phyloP scores from a whole-genome alignment of 2,113 vertebrate genomes.

The Anhinga anhinga region DNA sequence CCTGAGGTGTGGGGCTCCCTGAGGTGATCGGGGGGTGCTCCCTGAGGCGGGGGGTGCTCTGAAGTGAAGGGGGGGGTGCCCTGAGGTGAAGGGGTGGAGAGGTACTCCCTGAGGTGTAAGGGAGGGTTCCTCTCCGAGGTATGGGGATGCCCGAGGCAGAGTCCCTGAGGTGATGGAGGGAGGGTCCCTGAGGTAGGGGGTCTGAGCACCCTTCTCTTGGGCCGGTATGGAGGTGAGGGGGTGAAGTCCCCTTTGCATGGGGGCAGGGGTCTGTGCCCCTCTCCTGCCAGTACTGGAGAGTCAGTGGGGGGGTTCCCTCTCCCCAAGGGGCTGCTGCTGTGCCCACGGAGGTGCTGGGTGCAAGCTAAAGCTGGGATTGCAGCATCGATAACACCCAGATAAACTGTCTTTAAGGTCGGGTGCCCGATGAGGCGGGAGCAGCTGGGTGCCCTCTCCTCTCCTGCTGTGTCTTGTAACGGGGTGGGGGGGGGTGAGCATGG shows the following conservation, averaged over 20 bases:
- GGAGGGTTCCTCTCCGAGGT: too few species aligned
- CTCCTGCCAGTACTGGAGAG: neutral
- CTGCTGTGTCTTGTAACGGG: accelerated
- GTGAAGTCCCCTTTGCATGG: neutral
- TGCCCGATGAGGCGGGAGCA: neutral
- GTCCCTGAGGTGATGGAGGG: too few species aligned
- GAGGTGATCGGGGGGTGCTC: too few species aligned
- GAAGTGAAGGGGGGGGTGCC: too few species aligned
- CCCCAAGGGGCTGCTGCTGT: neutral
- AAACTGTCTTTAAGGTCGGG: neutral
- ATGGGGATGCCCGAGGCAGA: neutral
- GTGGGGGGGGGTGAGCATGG: neutral
- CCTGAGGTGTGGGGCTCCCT: neutral
- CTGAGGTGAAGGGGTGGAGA: too few species aligned
- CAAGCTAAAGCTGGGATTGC: neutral
- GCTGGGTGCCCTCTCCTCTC: neutral
- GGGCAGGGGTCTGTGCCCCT: neutral
- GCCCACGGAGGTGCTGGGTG: accelerated
- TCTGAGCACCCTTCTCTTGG: neutral
- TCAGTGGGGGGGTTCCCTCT: neutral
- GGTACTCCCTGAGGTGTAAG: too few species aligned
- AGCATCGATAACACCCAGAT: neutral
- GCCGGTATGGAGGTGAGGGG: neutral
- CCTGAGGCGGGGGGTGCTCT: too few species aligned
- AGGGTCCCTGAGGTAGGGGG: neutral